Evolutionary conservation across 1,140 invertebrate genomes (phyloP), one percentile per base, ranked within the genome.

Genomic region (Lamellibrachia luymesi): DNA sequence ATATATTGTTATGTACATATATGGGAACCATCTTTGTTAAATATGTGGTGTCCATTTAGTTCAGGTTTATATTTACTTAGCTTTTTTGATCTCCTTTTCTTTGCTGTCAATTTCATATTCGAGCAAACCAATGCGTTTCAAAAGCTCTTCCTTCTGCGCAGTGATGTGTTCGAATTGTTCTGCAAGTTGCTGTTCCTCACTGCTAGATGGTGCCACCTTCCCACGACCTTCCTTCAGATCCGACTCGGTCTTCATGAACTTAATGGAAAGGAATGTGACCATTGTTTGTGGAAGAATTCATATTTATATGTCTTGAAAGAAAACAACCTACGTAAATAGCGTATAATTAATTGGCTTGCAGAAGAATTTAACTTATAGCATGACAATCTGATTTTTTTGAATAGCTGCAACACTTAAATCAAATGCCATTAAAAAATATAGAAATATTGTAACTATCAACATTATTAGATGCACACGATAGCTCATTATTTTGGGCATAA

Each of bases 171-270:
- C 51, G 2, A 92, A 7, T 92, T 92, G 50, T 25, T 92, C n/a
- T 8, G 92, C 17, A 52, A 51, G 50, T 38, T 92, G 50, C 51
- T 38, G 50, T 10, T 92, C 92, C 51, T 51, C 50, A 92, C 92
- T n/a, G 27, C 51, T 50, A 56, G 92, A 92, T 64, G 92, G 17
- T 64, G 50, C 27, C 51, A 56, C 8, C 27, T 52, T 56, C 51
- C 13, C 50, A 52, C 8, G 27, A 51, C 51, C 50, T 64, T 92
- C 92, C 51, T 52, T 51, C 8, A 92, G 50, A 13, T 50, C 51
- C n/a, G 92, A 38, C 92, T 92, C 92, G 4, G 50, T 64, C 52
- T 92, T 92, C 92, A 92, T 92, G 50, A 92, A 4, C 92, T 92
- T 4, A 38, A 64, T 22, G 10, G 27, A 92, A 50, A 13, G 17